A percentile compares a stretch with the other conserved stretches of the same genome.
Evolutionary conservation across 2,113 vertebrate genomes (phyloP).

Genomic region (Sylvia atricapilla): DNA sequence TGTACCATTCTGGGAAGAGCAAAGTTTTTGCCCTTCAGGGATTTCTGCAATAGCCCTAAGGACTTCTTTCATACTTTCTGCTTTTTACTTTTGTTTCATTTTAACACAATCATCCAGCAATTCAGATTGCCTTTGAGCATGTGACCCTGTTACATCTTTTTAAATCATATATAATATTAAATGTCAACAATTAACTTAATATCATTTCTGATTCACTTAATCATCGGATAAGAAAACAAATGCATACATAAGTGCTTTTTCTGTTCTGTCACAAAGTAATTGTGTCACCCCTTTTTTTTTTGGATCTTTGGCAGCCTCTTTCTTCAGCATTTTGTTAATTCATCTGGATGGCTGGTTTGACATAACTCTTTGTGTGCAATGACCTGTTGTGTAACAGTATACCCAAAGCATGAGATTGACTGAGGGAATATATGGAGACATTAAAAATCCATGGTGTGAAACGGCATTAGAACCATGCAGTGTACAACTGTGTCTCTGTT

Average conservation of each 20-base stretch:
- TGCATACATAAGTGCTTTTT: background rate
- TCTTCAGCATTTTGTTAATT: background rate
- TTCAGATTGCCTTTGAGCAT: background rate
- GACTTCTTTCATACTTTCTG: background rate
- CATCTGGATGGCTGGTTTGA: background rate
- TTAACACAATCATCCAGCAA: background rate
- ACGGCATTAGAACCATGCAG: background rate
- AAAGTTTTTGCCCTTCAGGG: background rate
- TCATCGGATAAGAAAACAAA: background rate
- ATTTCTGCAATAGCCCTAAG: background rate
- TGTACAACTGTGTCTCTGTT: background rate
- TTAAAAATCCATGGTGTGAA: background rate
- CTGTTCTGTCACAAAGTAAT: background rate
- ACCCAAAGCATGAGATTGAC: accelerated
- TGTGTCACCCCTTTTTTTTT: background rate
- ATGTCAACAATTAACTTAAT: background rate
- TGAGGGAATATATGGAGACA: background rate
- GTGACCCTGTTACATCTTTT: background rate
- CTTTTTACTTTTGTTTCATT: background rate
- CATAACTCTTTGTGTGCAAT: background rate
- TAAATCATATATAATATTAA: background rate
- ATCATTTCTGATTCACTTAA: background rate
- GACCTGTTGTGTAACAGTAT: background rate
- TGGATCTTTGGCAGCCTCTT: background rate
- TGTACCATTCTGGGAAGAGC: background rate